These are phyloP conservation scores for Cassiopea xamachana DNA, from an alignment of 30 jellyfish, hydroid and myxozoan genomes.

Conservation along the genomic window DNA sequence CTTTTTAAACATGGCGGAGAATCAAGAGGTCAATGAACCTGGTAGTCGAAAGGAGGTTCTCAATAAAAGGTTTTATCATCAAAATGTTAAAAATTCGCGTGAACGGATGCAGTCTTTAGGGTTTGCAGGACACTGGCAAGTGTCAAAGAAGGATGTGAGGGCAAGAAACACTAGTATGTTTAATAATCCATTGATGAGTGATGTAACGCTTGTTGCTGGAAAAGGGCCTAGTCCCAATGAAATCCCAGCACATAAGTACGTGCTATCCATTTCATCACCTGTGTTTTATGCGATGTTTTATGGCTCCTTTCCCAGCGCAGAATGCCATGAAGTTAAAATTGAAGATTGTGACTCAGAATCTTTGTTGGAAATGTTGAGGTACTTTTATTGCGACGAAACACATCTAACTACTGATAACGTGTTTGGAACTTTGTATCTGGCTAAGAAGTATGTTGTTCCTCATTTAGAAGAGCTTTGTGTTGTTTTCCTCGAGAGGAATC, in stretches of 20 bases:
- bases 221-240: conserved; percentile 35
- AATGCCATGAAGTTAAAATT: conserved; percentile 48
- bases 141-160: conserved; percentile 46
- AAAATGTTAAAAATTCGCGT: conserved; percentile 21
- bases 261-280: conserved; percentile 71
- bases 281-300: conserved; percentile 80
- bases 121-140: conserved; percentile 81
- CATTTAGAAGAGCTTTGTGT: conserved; percentile 69
- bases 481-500: conserved; percentile 62
- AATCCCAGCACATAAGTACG: conserved; percentile 76
- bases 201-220: conserved; percentile 53
- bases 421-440: conserved; percentile 74
- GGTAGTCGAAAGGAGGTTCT: conserved; percentile 10
- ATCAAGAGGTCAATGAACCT: neutral
- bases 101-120: conserved; percentile 46
- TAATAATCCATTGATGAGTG: conserved; percentile 77
- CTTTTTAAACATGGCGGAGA: conserved; percentile 9
- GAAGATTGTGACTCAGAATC: conserved; percentile 74
- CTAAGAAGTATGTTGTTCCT: conserved; percentile 78
- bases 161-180: conserved; percentile 69
- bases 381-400: conserved; percentile 74
- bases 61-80: conserved; percentile 43
- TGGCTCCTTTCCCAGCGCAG: conserved; percentile 55
- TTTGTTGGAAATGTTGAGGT: conserved; percentile 64
- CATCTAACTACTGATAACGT: conserved; percentile 68